Conservation (phyloP, 2,113 vertebrate species). For the Syngnathoides biaculeatus region DNA sequence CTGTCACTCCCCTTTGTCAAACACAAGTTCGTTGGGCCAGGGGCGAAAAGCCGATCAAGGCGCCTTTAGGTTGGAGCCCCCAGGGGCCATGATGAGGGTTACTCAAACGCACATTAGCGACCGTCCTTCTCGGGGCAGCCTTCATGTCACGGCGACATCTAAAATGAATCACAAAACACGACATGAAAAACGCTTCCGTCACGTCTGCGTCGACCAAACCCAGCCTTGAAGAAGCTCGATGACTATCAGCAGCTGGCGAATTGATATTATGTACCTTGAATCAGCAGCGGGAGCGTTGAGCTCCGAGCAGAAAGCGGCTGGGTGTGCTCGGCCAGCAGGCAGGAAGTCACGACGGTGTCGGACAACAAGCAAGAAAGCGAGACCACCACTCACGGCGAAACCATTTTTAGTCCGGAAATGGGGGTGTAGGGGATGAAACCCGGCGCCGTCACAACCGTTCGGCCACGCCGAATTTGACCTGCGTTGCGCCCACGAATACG, state of each 20-base stretch:
- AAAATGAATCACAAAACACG: background rate
- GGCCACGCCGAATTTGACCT: too few species aligned
- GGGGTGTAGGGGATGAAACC: background rate
- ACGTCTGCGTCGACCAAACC: background rate
- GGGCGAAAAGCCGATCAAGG: background rate
- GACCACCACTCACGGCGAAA: slow-evolving; percentile 9
- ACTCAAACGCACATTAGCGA: background rate
- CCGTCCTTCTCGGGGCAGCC: background rate
- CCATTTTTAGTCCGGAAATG: slow-evolving; percentile 12
- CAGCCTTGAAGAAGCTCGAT: background rate
- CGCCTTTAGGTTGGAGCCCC: slow-evolving; percentile 18
- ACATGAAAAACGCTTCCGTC: background rate
- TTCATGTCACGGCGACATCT: slow-evolving; percentile 15
- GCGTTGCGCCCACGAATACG: too few species aligned
- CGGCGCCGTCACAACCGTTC: too few species aligned
- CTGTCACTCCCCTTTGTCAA: too few species aligned
- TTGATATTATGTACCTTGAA: background rate
- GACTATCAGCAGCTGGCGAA: background rate
- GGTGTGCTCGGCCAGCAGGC: accelerated
- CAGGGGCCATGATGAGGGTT: slow-evolving; percentile 21
- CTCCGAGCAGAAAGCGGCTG: background rate
- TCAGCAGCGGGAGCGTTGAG: background rate
- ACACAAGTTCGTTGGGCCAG: too few species aligned
- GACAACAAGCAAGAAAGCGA: slow-evolving; percentile 1
- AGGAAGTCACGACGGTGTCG: background rate